Base-by-base conservation (phyloP, 2,888 invertebrate genomes). In the Drosophila parthenogenetica region DNA sequence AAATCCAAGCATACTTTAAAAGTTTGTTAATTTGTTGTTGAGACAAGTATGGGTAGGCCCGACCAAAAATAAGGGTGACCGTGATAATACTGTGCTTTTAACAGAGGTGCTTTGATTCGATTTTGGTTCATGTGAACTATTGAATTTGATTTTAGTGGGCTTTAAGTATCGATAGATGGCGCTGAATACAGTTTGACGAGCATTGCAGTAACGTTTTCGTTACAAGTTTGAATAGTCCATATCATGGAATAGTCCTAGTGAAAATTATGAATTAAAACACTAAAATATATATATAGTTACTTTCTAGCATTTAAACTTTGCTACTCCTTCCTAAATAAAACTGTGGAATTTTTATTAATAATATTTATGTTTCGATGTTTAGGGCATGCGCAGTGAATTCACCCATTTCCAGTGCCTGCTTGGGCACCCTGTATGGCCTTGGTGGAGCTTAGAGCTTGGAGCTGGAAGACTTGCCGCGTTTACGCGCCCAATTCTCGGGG, bases 401-500 rank as follows among this genome's bases (percentile, higher is more conserved):
- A 16, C 45, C n/a, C 14, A 14, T 45, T 67, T 54, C 70, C 70
- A 73, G 37, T 53, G 48, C n/a, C 11, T 37, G 7, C n/a, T n/a
- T 35, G 7, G 35, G 46, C 69, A 76, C 76, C 73, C 76, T 77
- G 78, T 77, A 60, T 58, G 48, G 48, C 17, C 57, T 57, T 65
- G 46, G 46, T 29, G 51, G 46, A 61, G 46, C 69, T 5, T 35
- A 13, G 35, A 35, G 35, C 35, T 59, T 46, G 39, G 48, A 5
- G 19, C 68, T 71, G 76, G 59, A 54, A 66, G 5, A 45, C 48
- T 39, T 58, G 43, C 55, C 62, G 51, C 61, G 54, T 74, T 85
- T 85, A 84, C 84, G 81, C 70, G 82, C 82, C 69, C 61, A 72
- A 64, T 71, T 68, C 60, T 60, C 40, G 68, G 59, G 54, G 73